phyloP scores from a whole-genome alignment of 2,797 vertebrate species.

The Echiichthys vipera region DNA sequence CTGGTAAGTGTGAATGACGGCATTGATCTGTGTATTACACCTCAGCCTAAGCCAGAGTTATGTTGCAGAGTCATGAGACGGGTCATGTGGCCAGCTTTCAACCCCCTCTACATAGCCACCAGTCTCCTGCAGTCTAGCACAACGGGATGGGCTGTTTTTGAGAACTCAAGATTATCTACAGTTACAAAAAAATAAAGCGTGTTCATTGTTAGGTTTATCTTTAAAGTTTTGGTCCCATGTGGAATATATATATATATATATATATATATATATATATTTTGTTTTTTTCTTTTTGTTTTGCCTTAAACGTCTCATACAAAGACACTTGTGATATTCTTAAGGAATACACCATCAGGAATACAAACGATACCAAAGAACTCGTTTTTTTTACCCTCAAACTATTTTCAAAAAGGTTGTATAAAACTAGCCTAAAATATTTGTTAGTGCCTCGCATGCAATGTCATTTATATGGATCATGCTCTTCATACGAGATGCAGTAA shows the following conservation, averaged over 20 bases:
- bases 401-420: conserved; percentile 67
- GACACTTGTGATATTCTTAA: conserved; percentile 55
- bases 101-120: conserved; percentile 11
- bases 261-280: too few species aligned
- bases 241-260: too few species aligned
- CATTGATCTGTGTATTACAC: conserved; percentile 42
- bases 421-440: conserved; percentile 71
- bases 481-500: conserved; percentile 70
- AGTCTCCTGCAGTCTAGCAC: conserved; percentile 38
- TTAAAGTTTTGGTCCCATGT: conserved; percentile 75
- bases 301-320: conserved; percentile 66
- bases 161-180: conserved; percentile 49
- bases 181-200: conserved; percentile 72
- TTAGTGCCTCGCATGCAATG: conserved; percentile 78
- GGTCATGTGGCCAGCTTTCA: conserved; percentile 64
- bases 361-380: conserved; percentile 68
- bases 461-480: conserved; percentile 73
- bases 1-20: conserved; percentile 41
- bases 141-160: conserved; percentile 25
- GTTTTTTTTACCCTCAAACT: conserved; percentile 56
- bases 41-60: conserved; percentile 28
- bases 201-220: conserved; percentile 56
- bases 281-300: conserved; percentile 45
- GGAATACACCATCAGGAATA: conserved; percentile 60
- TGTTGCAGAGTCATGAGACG: conserved; percentile 65